A percentile compares a stretch with the other conserved stretches of the same genome.
phyloP scores from a whole-genome alignment of 1,140 invertebrate genomes.

The Drosophila pallidifrons region DNA sequence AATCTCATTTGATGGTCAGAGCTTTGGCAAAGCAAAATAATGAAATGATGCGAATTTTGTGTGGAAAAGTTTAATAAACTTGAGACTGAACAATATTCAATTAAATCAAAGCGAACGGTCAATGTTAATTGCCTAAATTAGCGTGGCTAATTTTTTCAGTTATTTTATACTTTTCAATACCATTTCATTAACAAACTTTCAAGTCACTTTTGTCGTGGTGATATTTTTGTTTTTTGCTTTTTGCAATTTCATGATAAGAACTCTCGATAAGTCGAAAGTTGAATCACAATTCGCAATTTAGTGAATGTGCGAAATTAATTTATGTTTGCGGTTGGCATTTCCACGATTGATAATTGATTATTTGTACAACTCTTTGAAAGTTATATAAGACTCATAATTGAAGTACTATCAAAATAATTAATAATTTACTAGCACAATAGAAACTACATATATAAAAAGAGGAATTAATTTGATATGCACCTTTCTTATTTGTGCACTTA shows the following conservation, averaged over 20 bases:
- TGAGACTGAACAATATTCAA: conserved; percentile 38
- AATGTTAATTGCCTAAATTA: conserved; percentile 11
- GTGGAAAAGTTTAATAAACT: conserved; percentile 35
- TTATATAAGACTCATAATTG: background rate
- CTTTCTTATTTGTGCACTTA: background rate
- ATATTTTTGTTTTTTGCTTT: background rate
- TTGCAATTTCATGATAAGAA: conserved; percentile 12
- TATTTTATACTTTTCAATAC: conserved; percentile 11
- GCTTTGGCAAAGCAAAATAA: conserved; percentile 10
- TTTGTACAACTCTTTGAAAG: background rate
- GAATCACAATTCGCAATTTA: conserved; percentile 9
- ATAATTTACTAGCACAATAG: background rate
- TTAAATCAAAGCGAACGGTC: conserved; percentile 52
- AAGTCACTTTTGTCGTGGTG: conserved; percentile 48
- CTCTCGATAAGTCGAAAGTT: conserved; percentile 9
- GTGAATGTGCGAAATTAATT: conserved; percentile 4
- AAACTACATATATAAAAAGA: no score
- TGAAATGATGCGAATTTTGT: conserved; percentile 6
- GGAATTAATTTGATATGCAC: background rate
- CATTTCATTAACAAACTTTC: conserved; percentile 25
- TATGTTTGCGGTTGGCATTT: background rate
- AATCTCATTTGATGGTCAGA: conserved; percentile 40
- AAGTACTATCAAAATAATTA: background rate
- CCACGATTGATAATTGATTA: background rate
- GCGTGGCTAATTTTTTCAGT: conserved; percentile 17